These are phyloP conservation scores for Phycodurus eques DNA, from an alignment of 2,113 vertebrate species.

Conservation along the genomic window DNA sequence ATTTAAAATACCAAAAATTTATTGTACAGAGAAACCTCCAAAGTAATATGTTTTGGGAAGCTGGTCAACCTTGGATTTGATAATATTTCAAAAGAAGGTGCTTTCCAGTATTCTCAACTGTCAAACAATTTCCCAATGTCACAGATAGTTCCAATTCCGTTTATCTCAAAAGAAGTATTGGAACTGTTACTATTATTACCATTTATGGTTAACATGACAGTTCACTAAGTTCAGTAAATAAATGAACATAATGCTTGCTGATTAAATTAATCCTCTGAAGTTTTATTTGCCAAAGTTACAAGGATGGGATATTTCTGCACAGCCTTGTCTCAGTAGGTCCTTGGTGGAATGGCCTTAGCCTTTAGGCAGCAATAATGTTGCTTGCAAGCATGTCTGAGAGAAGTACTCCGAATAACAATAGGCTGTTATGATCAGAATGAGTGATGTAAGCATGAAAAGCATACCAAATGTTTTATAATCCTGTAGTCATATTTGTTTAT, in stretches of 20 bases:
- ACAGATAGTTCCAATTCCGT: no score
- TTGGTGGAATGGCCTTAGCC: conserved; percentile 18
- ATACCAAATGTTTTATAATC: conserved; percentile 32
- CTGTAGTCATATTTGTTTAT: neutral
- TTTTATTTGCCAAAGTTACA: neutral
- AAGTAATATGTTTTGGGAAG: no score
- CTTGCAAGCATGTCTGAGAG: conserved; percentile 38
- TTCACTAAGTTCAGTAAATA: neutral
- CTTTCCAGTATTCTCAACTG: no score
- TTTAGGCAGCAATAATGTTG: conserved; percentile 27
- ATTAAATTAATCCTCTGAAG: no score
- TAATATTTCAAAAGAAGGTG: no score
- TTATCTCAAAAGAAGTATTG: no score
- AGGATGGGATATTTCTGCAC: conserved; percentile 31
- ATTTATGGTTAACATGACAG: no score
- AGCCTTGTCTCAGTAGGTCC: conserved; percentile 31
- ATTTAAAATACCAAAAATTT: no score
- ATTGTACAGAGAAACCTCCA: no score
- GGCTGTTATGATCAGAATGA: conserved; percentile 41
- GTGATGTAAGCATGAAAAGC: conserved; percentile 33
- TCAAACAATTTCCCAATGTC: no score
- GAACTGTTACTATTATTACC: no score
- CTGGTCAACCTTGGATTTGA: no score
- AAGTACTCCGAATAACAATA: conserved; percentile 36
- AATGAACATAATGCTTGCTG: neutral